These are phyloP conservation scores for Silurus aristotelis DNA, from an alignment of 2,797 vertebrate species.

Conservation along the genomic window DNA sequence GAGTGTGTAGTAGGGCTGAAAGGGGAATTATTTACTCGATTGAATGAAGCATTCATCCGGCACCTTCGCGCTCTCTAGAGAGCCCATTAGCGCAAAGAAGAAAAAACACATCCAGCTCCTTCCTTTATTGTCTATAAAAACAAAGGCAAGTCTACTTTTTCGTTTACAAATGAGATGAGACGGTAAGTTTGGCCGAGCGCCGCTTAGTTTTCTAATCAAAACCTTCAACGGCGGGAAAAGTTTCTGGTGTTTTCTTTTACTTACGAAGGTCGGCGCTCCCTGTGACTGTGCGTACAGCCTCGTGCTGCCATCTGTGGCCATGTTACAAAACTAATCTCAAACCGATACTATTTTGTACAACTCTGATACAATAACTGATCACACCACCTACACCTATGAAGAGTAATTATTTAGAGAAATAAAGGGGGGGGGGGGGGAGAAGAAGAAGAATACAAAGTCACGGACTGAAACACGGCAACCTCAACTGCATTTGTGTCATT, in stretches of 20 bases:
- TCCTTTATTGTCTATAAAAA: neutral
- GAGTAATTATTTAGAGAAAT: neutral
- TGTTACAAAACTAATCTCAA: no score
- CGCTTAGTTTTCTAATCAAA: no score
- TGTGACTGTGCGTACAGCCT: no score
- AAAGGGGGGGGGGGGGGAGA: neutral
- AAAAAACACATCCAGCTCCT: neutral
- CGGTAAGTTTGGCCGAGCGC: no score
- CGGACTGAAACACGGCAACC: neutral
- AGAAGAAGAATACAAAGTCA: neutral
- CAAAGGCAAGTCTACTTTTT: neutral
- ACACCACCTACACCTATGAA: neutral
- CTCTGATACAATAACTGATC: neutral
- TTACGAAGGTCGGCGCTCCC: no score
- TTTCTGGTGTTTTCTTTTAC: no score
- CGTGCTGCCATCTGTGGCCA: no score
- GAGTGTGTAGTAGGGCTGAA: neutral
- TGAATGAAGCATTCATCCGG: conserved; percentile 12
- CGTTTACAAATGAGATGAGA: neutral
- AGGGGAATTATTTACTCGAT: neutral
- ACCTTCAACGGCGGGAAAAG: no score
- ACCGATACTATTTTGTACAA: neutral
- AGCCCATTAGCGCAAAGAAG: neutral
- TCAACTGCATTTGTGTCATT: neutral
- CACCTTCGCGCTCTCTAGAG: neutral